phyloP scores from a whole-genome alignment of 1,140 invertebrate genomes.

The Caenorhabditis inopinata region DNA sequence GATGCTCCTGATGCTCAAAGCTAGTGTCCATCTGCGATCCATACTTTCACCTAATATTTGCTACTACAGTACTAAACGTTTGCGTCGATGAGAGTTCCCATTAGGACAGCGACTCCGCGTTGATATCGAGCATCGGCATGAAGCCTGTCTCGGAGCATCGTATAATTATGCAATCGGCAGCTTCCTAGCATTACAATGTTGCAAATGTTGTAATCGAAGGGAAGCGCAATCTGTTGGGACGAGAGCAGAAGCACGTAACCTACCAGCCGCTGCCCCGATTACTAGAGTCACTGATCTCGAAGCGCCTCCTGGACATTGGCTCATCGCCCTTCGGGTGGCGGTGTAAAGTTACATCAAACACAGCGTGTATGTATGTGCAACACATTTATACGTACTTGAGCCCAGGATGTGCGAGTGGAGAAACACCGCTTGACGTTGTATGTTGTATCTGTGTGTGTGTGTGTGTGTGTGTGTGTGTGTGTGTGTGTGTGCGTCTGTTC shows the following conservation, averaged over 20 bases:
- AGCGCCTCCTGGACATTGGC: constrained; percentile 31
- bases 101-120: no score
- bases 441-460: neutral
- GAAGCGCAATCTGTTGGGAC: no score
- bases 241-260: neutral
- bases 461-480: no score
- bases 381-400: constrained; percentile 34
- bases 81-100: neutral
- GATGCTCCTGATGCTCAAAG: neutral
- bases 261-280: neutral
- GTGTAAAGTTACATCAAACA: constrained; percentile 34
- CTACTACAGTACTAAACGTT: constrained; percentile 5
- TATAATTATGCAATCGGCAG: constrained; percentile 28
- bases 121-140: neutral
- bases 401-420: neutral
- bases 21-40: neutral
- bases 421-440: neutral
- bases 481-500: no score
- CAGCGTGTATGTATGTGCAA: constrained; percentile 33
- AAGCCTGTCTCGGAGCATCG: constrained; percentile 4
- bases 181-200: neutral
- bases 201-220: constrained; percentile 28
- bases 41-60: no score
- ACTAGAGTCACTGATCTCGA: constrained; percentile 28
- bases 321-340: neutral